These are phyloP conservation scores for Gnathonemus longibarbis DNA, from an alignment of 2,113 vertebrate genomes.

Conservation along the genomic window DNA sequence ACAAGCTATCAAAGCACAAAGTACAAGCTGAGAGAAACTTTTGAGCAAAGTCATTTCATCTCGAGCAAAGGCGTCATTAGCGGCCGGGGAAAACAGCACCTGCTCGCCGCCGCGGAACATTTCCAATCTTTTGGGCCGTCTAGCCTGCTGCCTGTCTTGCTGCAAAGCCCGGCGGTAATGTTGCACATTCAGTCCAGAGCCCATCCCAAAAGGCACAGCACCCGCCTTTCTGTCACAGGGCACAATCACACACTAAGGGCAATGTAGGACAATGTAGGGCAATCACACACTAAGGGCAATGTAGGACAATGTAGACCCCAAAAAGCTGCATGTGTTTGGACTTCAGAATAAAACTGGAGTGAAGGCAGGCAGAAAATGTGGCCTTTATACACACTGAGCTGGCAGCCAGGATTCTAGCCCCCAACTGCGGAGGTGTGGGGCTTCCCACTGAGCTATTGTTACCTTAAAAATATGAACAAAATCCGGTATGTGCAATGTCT, in stretches of 20 bases:
- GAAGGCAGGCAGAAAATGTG: background rate
- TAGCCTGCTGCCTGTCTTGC: background rate
- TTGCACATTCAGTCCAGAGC: background rate
- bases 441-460: background rate
- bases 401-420: background rate
- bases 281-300: background rate
- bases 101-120: background rate
- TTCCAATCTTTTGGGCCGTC: background rate
- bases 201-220: background rate
- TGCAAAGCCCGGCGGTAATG: background rate
- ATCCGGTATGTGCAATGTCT: background rate
- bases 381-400: background rate
- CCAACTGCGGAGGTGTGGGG: background rate
- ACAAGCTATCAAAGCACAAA: background rate
- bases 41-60: background rate
- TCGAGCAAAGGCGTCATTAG: background rate
- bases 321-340: background rate
- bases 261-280: background rate
- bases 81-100: background rate
- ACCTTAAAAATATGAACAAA: background rate
- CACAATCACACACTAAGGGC: background rate
- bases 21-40: background rate
- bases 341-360: background rate
- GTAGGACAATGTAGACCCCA: background rate
- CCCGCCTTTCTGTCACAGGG: background rate